A percentile compares a stretch with the other conserved stretches of the same genome.
Evolutionary conservation across 2,888 invertebrate genomes (phyloP).

Genomic region (Allophyes oxyacanthae): DNA sequence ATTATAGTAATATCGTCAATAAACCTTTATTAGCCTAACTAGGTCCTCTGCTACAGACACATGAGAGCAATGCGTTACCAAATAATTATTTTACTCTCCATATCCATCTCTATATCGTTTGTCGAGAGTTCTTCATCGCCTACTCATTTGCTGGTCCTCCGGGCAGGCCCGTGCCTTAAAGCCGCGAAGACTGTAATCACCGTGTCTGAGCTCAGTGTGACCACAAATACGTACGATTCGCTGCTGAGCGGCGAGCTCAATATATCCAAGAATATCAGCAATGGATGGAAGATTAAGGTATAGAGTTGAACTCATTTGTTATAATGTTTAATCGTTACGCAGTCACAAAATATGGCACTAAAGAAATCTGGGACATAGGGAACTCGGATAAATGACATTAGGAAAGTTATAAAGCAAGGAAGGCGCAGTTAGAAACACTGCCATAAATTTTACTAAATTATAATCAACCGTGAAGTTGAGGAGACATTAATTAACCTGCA

Average conservation of each 20-base stretch:
- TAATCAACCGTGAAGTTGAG: too few relatives aligned
- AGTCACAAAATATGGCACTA: too few relatives aligned
- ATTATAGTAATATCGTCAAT: neutral
- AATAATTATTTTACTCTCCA: constrained; percentile 7
- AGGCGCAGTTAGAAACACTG: too few relatives aligned
- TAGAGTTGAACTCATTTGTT: too few relatives aligned
- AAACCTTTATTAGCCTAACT: neutral
- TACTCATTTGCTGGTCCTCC: constrained; percentile 66
- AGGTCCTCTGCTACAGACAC: neutral
- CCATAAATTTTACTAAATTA: too few relatives aligned
- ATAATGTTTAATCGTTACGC: too few relatives aligned
- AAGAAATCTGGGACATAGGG: too few relatives aligned
- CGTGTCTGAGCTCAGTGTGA: constrained; percentile 66
- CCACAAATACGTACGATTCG: constrained; percentile 62
- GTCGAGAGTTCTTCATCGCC: constrained; percentile 49
- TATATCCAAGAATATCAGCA: constrained; percentile 62
- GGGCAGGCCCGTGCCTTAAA: constrained; percentile 66
- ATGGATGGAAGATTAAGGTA: constrained; percentile 73
- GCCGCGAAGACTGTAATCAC: constrained; percentile 32
- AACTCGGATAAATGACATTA: too few relatives aligned
- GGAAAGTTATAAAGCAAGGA: too few relatives aligned
- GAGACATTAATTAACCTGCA: too few relatives aligned
- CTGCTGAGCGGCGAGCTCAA: constrained; percentile 67
- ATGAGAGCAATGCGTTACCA: constrained; percentile 17
- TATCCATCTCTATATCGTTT: too few relatives aligned